Percentiles rank a stretch among this genome's conserved stretches.
These are phyloP conservation scores for Galleria mellonella DNA, from an alignment of 1,140 invertebrate species.

Conservation along the genomic window DNA sequence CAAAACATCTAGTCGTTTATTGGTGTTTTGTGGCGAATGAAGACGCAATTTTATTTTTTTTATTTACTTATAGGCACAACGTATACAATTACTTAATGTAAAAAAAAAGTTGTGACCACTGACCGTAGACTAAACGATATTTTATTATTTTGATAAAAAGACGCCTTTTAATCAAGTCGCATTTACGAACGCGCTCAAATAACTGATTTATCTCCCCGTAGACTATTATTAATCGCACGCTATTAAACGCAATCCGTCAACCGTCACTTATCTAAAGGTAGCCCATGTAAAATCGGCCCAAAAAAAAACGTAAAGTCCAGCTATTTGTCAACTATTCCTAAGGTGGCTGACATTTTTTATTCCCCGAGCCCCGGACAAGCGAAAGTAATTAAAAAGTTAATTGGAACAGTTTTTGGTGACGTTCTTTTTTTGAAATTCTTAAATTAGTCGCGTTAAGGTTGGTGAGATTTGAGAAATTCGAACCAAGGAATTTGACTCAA, in stretches of 20 bases:
- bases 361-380: neutral
- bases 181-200: neutral
- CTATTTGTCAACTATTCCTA: slow-evolving; percentile 1
- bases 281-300: neutral
- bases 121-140: too few species aligned
- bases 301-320: slow-evolving; percentile 1
- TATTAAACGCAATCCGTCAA: slow-evolving; percentile 1
- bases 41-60: too few species aligned
- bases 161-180: too few species aligned
- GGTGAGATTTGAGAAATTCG: neutral
- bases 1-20: too few species aligned
- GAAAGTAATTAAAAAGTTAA: slow-evolving; percentile 4
- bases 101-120: too few species aligned
- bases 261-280: neutral
- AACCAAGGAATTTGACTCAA: too few species aligned
- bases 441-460: neutral
- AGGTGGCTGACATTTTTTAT: slow-evolving; percentile 1
- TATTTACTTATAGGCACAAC: too few species aligned
- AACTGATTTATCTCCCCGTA: neutral
- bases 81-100: too few species aligned
- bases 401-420: slow-evolving; percentile 2
- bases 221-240: slow-evolving; percentile 1
- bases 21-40: too few species aligned
- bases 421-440: slow-evolving; percentile 5
- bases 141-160: too few species aligned